A percentile compares a stretch with the other conserved stretches of the same genome.
phyloP scores from a whole-genome alignment of 2,888 invertebrate genomes.

The Synanthedon myopaeformis region DNA sequence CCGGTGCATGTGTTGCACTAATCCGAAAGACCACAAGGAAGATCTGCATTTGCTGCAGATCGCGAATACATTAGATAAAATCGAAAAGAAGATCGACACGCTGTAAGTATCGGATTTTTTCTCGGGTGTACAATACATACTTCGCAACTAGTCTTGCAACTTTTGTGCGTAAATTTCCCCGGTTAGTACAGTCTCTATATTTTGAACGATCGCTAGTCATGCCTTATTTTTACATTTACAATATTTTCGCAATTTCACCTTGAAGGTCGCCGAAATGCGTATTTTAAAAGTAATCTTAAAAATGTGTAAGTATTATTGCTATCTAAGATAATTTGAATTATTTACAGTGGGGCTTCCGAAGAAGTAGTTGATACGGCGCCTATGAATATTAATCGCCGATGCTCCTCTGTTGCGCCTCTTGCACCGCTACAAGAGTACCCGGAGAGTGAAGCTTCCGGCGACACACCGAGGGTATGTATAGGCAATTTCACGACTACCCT shows the following conservation, averaged over 20 bases:
- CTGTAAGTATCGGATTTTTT: conserved; percentile 28
- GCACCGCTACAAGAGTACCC: conserved; percentile 38
- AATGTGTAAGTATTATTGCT: too few relatives aligned
- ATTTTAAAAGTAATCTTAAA: too few relatives aligned
- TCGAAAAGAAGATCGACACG: conserved; percentile 80
- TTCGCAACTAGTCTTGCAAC: too few relatives aligned
- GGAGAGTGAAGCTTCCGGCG: conserved; percentile 44
- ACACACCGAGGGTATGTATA: conserved; percentile 39
- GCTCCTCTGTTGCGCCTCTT: conserved; percentile 36
- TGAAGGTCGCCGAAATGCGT: too few relatives aligned
- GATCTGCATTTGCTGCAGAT: conserved; percentile 86
- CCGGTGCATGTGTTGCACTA: conserved; percentile 88
- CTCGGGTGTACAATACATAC: too few relatives aligned
- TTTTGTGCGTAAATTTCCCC: too few relatives aligned
- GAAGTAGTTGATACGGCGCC: conserved; percentile 12
- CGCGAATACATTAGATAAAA: conserved; percentile 80
- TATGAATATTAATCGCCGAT: conserved; percentile 15
- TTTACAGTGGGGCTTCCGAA: conserved; percentile 19
- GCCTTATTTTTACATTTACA: neutral
- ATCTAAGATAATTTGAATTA: too few relatives aligned
- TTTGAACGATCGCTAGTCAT: neutral
- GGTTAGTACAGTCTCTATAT: neutral
- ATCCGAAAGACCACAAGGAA: conserved; percentile 87
- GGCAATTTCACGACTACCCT: too few relatives aligned
- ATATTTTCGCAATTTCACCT: too few relatives aligned